Percentiles rank a stretch among this genome's conserved stretches.
Evolutionary conservation across 2,888 invertebrate species (phyloP).

Genomic region (Scaptomyza caliginosa): DNA sequence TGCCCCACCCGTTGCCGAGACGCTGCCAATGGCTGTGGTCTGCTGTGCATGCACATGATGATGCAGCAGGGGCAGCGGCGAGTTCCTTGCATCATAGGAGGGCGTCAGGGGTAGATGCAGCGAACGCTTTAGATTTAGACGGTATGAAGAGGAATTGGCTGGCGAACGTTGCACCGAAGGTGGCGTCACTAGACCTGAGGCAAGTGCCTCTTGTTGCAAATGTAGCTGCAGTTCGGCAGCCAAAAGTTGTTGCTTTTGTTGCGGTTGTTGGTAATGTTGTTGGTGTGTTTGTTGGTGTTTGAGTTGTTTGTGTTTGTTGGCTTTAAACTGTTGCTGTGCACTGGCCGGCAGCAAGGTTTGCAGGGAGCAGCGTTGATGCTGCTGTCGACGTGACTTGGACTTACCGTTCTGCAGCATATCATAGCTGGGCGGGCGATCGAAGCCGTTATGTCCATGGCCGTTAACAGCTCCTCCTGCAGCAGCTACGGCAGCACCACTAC

Average conservation of each 20-base stretch:
- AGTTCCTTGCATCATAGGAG: slow-evolving; percentile 82
- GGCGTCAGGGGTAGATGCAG: slow-evolving; percentile 83
- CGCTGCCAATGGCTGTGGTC: slow-evolving; percentile 69
- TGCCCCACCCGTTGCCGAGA: slow-evolving; percentile 63
- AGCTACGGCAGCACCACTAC: slow-evolving; percentile 65
- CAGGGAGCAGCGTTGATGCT: slow-evolving; percentile 81
- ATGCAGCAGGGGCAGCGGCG: slow-evolving; percentile 83
- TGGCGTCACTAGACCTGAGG: slow-evolving; percentile 68
- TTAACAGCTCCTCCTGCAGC: slow-evolving; percentile 48
- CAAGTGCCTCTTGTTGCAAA: slow-evolving; percentile 61
- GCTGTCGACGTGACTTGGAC: slow-evolving; percentile 84
- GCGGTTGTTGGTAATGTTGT: slow-evolving; percentile 60
- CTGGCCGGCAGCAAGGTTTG: slow-evolving; percentile 81
- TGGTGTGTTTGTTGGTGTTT: slow-evolving; percentile 55
- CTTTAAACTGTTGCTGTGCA: slow-evolving; percentile 79
- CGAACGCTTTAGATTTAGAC: slow-evolving; percentile 81
- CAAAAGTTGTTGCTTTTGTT: slow-evolving; percentile 70
- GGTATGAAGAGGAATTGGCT: slow-evolving; percentile 80
- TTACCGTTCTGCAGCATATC: slow-evolving; percentile 85
- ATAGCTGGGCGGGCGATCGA: slow-evolving; percentile 82
- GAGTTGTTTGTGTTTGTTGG: slow-evolving; percentile 78
- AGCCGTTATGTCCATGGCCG: slow-evolving; percentile 49
- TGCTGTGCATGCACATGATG: slow-evolving; percentile 75
- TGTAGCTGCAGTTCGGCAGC: slow-evolving; percentile 67
- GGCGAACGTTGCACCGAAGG: slow-evolving; percentile 74